Conservation (phyloP, 2,797 vertebrate genomes). For the Alca torda region DNA sequence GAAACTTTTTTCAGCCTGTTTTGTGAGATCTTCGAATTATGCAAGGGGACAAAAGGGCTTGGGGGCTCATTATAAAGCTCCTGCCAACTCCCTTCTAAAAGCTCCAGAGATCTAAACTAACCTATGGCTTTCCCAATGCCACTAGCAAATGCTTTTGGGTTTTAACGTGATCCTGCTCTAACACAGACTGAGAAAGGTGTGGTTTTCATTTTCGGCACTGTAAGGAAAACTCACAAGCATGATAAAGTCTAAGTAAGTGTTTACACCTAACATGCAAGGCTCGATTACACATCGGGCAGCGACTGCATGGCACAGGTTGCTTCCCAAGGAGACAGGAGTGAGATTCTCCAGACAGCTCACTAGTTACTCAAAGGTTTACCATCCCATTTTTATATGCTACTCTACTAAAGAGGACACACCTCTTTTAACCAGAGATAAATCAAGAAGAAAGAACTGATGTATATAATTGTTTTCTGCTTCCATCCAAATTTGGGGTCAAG, state of each 20-base stretch:
- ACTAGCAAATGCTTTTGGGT: not conserved
- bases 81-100: constrained; percentile 14
- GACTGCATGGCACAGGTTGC: not conserved
- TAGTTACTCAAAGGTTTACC: not conserved
- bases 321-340: not conserved
- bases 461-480: not conserved
- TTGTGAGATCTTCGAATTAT: constrained; percentile 7
- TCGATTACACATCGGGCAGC: not conserved
- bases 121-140: not conserved
- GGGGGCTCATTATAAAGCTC: constrained; percentile 3
- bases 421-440: not conserved
- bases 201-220: not conserved
- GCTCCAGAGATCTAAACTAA: constrained; percentile 33
- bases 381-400: not conserved
- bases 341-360: not conserved
- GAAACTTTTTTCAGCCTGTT: constrained; percentile 7
- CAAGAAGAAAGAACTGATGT: not conserved
- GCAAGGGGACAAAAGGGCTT: constrained; percentile 19
- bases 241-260: not conserved
- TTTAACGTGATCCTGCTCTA: constrained; percentile 20
- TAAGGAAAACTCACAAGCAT: not conserved
- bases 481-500: not conserved
- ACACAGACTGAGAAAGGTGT: not conserved
- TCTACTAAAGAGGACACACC: not conserved
- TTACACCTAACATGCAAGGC: not conserved